Evolutionary conservation across 2,113 vertebrate species (phyloP).

Genomic region (Willisornis vidua): DNA sequence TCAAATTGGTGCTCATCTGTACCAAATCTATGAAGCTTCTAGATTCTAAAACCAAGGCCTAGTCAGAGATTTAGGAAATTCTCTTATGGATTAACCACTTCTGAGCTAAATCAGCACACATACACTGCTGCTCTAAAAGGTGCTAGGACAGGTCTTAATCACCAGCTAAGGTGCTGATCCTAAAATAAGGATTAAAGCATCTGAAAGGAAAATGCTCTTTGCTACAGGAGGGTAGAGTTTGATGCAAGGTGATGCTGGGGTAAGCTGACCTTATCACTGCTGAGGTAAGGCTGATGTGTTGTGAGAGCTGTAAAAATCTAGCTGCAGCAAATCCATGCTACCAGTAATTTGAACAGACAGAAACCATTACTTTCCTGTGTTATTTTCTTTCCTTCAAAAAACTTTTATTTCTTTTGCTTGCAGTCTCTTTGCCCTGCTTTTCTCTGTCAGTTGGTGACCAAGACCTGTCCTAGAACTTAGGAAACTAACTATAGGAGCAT

Average conservation of each 20-base stretch:
- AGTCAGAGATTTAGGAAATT: neutral
- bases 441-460: conserved; percentile 15
- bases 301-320: neutral
- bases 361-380: conserved; percentile 59
- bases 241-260: neutral
- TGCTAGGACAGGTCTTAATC: no score
- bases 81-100: no score
- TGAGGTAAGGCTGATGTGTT: conserved; percentile 29
- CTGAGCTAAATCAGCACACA: no score
- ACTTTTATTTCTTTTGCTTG: conserved; percentile 17
- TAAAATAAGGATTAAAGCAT: neutral
- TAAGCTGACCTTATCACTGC: neutral
- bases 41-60: neutral
- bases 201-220: neutral
- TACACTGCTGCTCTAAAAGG: no score
- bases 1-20: neutral
- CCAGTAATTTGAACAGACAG: conserved; percentile 68
- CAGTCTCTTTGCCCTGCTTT: neutral
- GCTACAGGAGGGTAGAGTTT: neutral
- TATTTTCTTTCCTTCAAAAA: conserved; percentile 57
- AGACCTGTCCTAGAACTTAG: neutral
- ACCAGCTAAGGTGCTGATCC: no score
- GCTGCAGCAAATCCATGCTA: neutral
- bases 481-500: neutral
- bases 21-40: neutral